Base-by-base conservation (phyloP, 2,888 invertebrate genomes). In the Sarcophaga rosellei region DNA sequence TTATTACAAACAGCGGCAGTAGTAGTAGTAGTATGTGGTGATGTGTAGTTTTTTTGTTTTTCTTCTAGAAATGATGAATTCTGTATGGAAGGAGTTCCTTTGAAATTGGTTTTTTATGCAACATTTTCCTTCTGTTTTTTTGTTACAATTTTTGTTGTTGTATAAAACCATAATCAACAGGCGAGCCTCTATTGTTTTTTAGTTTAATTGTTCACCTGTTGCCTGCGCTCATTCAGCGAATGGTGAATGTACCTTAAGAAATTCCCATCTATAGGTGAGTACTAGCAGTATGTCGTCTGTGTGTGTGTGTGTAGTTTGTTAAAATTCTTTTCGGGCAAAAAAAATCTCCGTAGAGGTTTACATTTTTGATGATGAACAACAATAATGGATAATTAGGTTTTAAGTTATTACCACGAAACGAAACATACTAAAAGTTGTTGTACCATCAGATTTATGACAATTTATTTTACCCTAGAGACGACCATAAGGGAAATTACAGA, bases 181-280 rank as follows among this genome's bases (percentile, higher is more conserved):
- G 35, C 3, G 35, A 74, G 20, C 74, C 70, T 69, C 59, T 79
- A 74, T 81, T 82, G 62, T 81, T 70, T 35, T 25, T 35, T 23
- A 77, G 83, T 77, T 35, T 86, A 86, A 86, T 86, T 76, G 86
- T 84, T 84, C 84, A 86, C 86, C 83, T 86, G 83, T 86, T 83
- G 86, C 86, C 83, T 35, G 35, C 8, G 35, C 2, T 35, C 35
- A 35, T 35, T 35, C 53, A 65, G 59, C 45, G 44, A 23, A 74
- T 76, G 61, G 73, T 17, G 17, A 47, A 23, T 61, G 21, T 69
- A 68, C 45, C 77, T 53, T 15, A 10, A 25, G 63, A 79, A 75
- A 80, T 84, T 44, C 63, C 65, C 8, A 66, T 35, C 10, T 35
- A 8, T 8, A 8, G 35, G 35, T 35, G 35, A 35, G 8, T 35